These are phyloP conservation scores for Tineola bisselliella DNA, from an alignment of 2,888 invertebrate species.

Conservation along the genomic window DNA sequence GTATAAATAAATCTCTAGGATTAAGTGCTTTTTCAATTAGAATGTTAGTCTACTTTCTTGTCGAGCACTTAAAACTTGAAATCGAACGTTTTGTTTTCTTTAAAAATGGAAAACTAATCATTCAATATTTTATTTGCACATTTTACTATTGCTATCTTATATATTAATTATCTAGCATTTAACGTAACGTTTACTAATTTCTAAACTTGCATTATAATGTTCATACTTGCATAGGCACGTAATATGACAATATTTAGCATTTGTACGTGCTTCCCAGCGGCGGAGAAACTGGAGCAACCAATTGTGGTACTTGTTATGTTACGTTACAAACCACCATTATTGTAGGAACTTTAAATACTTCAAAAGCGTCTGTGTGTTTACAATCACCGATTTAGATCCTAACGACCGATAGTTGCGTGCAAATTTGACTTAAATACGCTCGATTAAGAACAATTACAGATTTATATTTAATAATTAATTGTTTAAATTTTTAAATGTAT, in stretches of 20 bases:
- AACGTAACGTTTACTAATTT: neutral
- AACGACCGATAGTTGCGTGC: constrained; percentile 9
- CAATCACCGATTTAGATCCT: constrained; percentile 2
- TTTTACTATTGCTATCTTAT: neutral
- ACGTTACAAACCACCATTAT: neutral
- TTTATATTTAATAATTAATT: neutral
- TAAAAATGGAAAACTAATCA: neutral
- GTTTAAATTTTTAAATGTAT: too few species aligned
- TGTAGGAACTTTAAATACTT: neutral
- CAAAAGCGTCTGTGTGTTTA: neutral
- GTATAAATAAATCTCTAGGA: constrained; percentile 7
- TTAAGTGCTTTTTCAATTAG: constrained; percentile 1
- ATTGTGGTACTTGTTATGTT: constrained; percentile 24
- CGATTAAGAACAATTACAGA: constrained; percentile 3
- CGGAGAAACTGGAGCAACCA: constrained; percentile 39
- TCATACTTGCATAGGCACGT: neutral
- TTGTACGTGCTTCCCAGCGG: constrained; percentile 4
- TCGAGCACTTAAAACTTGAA: neutral
- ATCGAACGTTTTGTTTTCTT: neutral
- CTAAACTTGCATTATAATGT: neutral
- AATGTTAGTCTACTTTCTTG: neutral
- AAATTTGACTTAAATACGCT: constrained; percentile 7
- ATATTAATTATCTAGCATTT: neutral
- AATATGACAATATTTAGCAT: neutral
- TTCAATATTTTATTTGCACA: neutral